Evolutionary conservation across 2,888 invertebrate genomes (phyloP), one percentile per base, ranked within the genome.

Genomic region (Watsonalla cultraria): DNA sequence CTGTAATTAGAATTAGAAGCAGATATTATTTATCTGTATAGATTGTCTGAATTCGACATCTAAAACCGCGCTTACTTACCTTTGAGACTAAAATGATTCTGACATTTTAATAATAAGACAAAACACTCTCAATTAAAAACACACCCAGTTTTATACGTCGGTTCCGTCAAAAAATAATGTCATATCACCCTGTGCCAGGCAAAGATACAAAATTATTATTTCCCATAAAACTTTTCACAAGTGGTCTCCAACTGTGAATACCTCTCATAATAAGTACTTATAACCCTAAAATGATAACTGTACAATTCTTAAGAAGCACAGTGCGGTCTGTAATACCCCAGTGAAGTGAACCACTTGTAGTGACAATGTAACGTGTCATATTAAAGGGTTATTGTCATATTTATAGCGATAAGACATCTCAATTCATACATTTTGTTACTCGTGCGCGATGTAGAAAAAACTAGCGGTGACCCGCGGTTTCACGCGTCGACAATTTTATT

Each of bases 291-390:
- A 58, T 54, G 71, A 72, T 74, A 66, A 65, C 70, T 68, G 58
- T 55, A 64, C 66, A 70, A 70, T 70, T 67, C 75, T 78, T 68
- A 70, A 74, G 67, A 68, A 70, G 62, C 63, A 68, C 70, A 77
- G 78, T 76, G 70, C 57, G 57, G 54, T 52, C 56, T 62, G 65
- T 64, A 61, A 65, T 63, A 59, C 70, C 70, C 68, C 63, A 66
- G 67, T 70, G 68, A 66, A 59, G 59, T 74, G 61, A 72, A 76
- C 81, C 83, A 86, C 89, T 88, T 82, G 62, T 74, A 59, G 58
- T 67, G 59, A 82, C 80, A 86, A 85, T 83, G 64, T 59, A 59
- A 78, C 72, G 65, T 76, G 82, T 82, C 86, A 86, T 84, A 82
- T 76, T 79, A 72, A 71, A 65, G 62, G 57, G 47, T 59, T 50